phyloP scores from a whole-genome alignment of 1,140 invertebrate genomes.

The Planococcus citri region DNA sequence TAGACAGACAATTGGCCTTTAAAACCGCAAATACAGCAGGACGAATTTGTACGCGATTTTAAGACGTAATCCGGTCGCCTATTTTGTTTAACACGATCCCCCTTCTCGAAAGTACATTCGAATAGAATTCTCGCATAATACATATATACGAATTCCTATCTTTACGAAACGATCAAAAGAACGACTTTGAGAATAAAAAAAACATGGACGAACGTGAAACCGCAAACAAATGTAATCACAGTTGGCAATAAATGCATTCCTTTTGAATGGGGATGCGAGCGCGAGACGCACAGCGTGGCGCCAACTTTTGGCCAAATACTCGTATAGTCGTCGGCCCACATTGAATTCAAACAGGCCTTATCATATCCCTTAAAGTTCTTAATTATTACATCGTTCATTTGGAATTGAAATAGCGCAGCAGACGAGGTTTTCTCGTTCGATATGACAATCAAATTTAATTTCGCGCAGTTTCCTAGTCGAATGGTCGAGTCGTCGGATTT shows the following conservation, averaged over 20 bases:
- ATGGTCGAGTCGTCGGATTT: too few species aligned
- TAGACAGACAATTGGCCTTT: too few species aligned
- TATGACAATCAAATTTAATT: neutral
- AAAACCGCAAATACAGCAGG: too few species aligned
- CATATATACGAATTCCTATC: too few species aligned
- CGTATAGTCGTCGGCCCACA: neutral
- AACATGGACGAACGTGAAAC: neutral
- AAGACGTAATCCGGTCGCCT: too few species aligned
- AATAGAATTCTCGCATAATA: too few species aligned
- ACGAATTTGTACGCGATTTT: too few species aligned
- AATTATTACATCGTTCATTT: constrained; percentile 2
- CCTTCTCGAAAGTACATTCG: too few species aligned
- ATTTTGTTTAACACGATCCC: too few species aligned
- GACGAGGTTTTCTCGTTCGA: neutral
- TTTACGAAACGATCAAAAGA: too few species aligned
- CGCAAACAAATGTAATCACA: constrained; percentile 7
- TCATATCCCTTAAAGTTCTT: neutral
- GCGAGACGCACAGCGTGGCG: neutral
- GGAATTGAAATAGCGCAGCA: neutral
- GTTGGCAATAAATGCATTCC: constrained; percentile 7
- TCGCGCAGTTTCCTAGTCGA: neutral
- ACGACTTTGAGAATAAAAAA: neutral
- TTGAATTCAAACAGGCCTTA: neutral
- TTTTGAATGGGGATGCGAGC: neutral
- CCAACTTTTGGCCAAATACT: neutral